These are phyloP conservation scores for Drosophila setosimentum DNA, from an alignment of 2,888 invertebrate genomes.

Conservation along the genomic window DNA sequence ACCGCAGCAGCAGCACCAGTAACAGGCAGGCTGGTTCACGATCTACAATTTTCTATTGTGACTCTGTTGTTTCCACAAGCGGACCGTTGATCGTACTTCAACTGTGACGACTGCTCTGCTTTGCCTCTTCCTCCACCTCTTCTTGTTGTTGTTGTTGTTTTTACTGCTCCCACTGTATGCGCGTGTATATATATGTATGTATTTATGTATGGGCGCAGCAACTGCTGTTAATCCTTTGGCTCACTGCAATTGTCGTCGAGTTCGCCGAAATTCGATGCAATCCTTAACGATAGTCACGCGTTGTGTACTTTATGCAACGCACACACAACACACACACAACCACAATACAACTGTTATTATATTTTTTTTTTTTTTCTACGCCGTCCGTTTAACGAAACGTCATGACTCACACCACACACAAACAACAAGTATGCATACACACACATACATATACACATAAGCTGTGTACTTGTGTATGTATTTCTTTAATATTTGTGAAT, in stretches of 20 bases:
- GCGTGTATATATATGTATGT: constrained; percentile 3
- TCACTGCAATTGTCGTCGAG: constrained; percentile 15
- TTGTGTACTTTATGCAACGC: constrained; percentile 65
- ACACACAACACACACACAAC: constrained; percentile 17
- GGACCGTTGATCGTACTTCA: constrained; percentile 61
- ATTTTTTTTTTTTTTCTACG: constrained; percentile 59
- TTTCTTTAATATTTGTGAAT: constrained; percentile 17
- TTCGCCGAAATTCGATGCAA: constrained; percentile 13
- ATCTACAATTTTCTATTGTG: constrained; percentile 22
- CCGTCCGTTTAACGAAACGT: constrained; percentile 69
- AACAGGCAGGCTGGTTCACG: not conserved
- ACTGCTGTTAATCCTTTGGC: constrained; percentile 43
- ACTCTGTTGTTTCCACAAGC: constrained; percentile 48
- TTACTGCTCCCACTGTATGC: constrained; percentile 23
- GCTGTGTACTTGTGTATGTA: constrained; percentile 10
- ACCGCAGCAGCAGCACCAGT: not conserved
- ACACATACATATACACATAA: constrained; percentile 19
- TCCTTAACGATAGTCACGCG: constrained; percentile 44
- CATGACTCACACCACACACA: constrained; percentile 77
- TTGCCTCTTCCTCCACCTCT: not conserved
- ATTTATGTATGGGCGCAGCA: constrained; percentile 39
- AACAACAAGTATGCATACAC: constrained; percentile 63
- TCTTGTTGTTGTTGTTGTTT: constrained; percentile 32
- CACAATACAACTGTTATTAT: constrained; percentile 48
- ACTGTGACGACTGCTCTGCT: constrained; percentile 62